Evolutionary conservation across 2,888 invertebrate species (phyloP).

Genomic region (Ectemnius lituratus): DNA sequence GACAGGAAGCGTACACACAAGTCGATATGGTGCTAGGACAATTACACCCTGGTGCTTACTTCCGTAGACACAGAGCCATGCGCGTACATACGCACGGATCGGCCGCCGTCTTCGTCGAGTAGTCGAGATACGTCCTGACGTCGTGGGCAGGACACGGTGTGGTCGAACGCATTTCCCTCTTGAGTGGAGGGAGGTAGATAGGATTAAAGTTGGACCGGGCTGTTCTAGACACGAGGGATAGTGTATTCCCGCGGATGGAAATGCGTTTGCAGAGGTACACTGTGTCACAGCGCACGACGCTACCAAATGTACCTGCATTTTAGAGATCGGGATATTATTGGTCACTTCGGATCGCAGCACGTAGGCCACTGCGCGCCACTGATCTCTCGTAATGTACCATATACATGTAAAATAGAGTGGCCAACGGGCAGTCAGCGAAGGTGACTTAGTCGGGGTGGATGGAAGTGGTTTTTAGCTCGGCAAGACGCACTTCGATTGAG

Average conservation of each 20-base stretch:
- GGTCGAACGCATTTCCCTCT: slow-evolving; percentile 37
- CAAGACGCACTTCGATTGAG: slow-evolving; percentile 44
- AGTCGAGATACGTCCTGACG: slow-evolving; percentile 59
- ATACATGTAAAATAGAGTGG: slow-evolving; percentile 57
- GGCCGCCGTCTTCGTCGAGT: slow-evolving; percentile 49
- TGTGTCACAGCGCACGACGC: slow-evolving; percentile 54
- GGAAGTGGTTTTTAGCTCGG: slow-evolving; percentile 50
- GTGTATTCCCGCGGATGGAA: slow-evolving; percentile 20
- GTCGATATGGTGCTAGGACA: slow-evolving; percentile 65
- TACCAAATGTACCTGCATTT: slow-evolving; percentile 66
- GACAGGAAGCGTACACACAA: slow-evolving; percentile 26
- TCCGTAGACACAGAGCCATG: slow-evolving; percentile 44
- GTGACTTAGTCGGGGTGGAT: slow-evolving; percentile 33
- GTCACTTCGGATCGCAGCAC: slow-evolving; percentile 50
- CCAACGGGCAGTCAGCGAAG: slow-evolving; percentile 52
- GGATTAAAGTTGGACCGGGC: neutral
- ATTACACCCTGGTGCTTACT: slow-evolving; percentile 63
- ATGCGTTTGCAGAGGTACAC: slow-evolving; percentile 25
- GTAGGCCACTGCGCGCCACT: slow-evolving; percentile 59
- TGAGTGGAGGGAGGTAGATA: neutral
- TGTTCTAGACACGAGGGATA: neutral
- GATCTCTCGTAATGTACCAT: slow-evolving; percentile 64
- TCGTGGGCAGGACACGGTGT: slow-evolving; percentile 49
- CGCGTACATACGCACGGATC: slow-evolving; percentile 52
- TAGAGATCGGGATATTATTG: slow-evolving; percentile 59